Evolutionary conservation across 2,888 invertebrate genomes (phyloP), one percentile per base, ranked within the genome.

Genomic region (Tuta absoluta): DNA sequence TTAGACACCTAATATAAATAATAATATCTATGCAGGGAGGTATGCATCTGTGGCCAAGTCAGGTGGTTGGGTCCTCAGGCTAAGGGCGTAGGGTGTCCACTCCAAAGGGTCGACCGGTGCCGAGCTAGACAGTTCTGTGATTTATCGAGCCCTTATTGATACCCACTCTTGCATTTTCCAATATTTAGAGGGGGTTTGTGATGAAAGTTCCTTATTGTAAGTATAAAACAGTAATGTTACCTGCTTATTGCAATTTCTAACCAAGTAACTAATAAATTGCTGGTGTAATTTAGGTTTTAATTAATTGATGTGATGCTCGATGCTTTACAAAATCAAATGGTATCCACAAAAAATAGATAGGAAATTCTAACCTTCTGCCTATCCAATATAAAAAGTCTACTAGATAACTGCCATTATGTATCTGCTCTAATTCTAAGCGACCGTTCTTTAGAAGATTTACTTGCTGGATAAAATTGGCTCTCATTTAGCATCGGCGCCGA

Each of bases 401-500:
- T 56, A 33, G 28, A 56, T 56, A 28, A n/a, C 48, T 28, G 45
- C 28, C 38, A 60, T 60, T 60, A 60, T 45, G 60, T 24, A 45
- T 53, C 62, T 37, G 62, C 45, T 53, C 66, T 66, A 66, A 59
- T 78, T 79, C 78, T 79, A 82, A 79, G 76, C 74, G 76, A 66
- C 69, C 71, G 76, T 77, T 79, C 80, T 81, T 77, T 75, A 75
- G 73, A 82, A 87, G 86, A 87, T 86, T 88, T 85, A 85, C 82
- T 84, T 80, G 78, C 76, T 79, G 87, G 82, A 85, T 87, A 89
- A 87, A 86, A 89, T 86, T 81, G 86, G 85, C 80, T 82, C 77
- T 86, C 88, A 89, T 91, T 90, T 87, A 91, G 87, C 89, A 87
- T 87, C 86, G 81, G 82, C 77, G 78, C 82, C 89, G 84, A 87